Evolutionary conservation across 2,113 vertebrate species (phyloP).

Genomic region (Zosterops hypoxanthus): DNA sequence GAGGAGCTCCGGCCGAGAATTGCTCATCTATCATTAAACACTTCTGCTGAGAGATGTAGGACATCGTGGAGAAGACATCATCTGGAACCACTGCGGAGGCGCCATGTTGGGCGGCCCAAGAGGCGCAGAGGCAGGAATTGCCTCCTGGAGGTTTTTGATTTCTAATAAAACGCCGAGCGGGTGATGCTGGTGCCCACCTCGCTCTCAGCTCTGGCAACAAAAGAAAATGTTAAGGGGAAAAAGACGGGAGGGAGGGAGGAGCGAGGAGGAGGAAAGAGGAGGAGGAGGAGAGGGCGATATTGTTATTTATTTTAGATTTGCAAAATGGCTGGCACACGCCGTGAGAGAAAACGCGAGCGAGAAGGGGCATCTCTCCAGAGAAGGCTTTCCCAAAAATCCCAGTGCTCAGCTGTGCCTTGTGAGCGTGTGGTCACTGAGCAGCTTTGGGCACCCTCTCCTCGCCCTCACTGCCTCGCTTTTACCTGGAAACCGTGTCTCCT

Average conservation of each 20-base stretch:
- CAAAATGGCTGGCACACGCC: slow-evolving; percentile 69
- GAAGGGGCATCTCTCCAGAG: background rate
- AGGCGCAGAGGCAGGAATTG: background rate
- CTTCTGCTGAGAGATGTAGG: slow-evolving; percentile 10
- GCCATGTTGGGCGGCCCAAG: slow-evolving; percentile 57
- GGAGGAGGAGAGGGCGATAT: background rate
- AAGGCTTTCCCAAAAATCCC: background rate
- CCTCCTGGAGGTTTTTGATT: background rate
- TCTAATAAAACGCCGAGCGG: background rate
- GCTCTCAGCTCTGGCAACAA: background rate
- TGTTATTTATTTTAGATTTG: slow-evolving; percentile 29
- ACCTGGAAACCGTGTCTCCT: background rate
- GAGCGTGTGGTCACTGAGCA: rapidly evolving
- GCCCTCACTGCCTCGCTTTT: background rate
- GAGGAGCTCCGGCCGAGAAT: slow-evolving; percentile 39
- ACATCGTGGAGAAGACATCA: slow-evolving; percentile 22
- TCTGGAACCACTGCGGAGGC: slow-evolving; percentile 54
- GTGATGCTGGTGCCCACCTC: background rate
- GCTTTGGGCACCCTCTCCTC: background rate
- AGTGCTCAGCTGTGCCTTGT: background rate
- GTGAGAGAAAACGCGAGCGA: background rate
- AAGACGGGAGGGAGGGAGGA: background rate
- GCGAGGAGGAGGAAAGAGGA: background rate
- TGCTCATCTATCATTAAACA: slow-evolving; percentile 63
- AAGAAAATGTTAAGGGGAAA: background rate